A percentile compares a stretch with the other conserved stretches of the same genome.
These are phyloP conservation scores for Abrostola tripartita DNA, from an alignment of 2,888 invertebrate genomes.

Conservation along the genomic window DNA sequence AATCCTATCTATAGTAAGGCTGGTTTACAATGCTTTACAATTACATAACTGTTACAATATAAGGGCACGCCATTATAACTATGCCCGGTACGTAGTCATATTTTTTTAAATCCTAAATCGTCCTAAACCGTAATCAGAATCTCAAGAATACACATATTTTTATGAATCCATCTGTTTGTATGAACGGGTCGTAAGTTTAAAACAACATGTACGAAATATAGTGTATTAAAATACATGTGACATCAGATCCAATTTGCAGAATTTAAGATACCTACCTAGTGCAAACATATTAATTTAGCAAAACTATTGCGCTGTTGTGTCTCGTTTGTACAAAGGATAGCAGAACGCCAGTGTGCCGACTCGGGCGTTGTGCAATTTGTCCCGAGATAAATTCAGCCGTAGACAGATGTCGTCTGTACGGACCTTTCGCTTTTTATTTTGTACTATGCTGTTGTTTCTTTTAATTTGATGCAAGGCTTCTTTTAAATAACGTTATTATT, in stretches of 20 bases:
- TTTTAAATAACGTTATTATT: conserved; percentile 14
- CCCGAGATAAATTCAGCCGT: conserved; percentile 82
- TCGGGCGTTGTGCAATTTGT: conserved; percentile 81
- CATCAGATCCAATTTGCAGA: conserved; percentile 49
- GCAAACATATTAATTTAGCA: conserved; percentile 77
- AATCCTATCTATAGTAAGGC: too few relatives aligned
- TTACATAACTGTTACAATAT: neutral
- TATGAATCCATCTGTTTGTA: neutral
- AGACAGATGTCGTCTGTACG: conserved; percentile 80
- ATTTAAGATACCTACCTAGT: conserved; percentile 57
- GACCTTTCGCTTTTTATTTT: conserved; percentile 69
- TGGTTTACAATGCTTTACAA: too few relatives aligned
- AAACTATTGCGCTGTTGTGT: conserved; percentile 77
- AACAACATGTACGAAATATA: neutral
- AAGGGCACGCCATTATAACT: neutral
- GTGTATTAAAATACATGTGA: conserved; percentile 11
- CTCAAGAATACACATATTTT: neutral
- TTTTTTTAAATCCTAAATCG: neutral
- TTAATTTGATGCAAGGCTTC: conserved; percentile 33
- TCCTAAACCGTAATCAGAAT: neutral
- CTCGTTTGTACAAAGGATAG: conserved; percentile 80
- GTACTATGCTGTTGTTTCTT: conserved; percentile 39
- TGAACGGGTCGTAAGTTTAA: neutral
- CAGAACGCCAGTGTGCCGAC: conserved; percentile 57
- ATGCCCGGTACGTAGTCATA: neutral